A percentile compares a stretch with the other conserved stretches of the same genome.
phyloP scores from a whole-genome alignment of 1,140 invertebrate genomes.

The Mercenaria mercenaria region DNA sequence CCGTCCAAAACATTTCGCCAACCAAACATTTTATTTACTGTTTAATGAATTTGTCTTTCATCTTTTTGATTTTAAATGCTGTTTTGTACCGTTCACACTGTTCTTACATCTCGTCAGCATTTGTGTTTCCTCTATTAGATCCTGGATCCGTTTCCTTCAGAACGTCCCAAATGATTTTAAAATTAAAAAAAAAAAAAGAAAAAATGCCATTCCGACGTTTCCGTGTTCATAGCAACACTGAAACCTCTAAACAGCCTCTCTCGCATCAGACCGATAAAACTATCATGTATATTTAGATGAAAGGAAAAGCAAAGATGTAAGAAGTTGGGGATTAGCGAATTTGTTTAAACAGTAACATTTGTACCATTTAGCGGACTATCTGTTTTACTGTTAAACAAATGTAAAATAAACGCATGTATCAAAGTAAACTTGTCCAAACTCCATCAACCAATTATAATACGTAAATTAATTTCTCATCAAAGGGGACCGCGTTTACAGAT shows the following conservation, averaged over 20 bases:
- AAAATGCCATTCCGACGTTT: neutral
- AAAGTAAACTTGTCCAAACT: slow-evolving; percentile 38
- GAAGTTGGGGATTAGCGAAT: slow-evolving; percentile 36
- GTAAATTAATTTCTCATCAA: slow-evolving; percentile 63
- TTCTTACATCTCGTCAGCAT: neutral
- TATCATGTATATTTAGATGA: slow-evolving; percentile 59
- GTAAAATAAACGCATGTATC: slow-evolving; percentile 59
- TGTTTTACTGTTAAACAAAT: slow-evolving; percentile 58
- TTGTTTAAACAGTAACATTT: slow-evolving; percentile 65
- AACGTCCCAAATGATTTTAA: neutral
- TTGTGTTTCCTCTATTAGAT: neutral
- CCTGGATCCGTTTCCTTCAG: neutral
- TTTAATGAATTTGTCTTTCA: neutral
- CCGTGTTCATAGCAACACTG: neutral
- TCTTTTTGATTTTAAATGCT: neutral
- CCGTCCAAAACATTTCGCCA: no score
- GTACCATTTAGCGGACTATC: slow-evolving; percentile 54
- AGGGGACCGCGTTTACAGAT: slow-evolving; percentile 15
- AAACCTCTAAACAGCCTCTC: slow-evolving; percentile 25
- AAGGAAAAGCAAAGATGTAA: slow-evolving; percentile 51
- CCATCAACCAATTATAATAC: slow-evolving; percentile 54
- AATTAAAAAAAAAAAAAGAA: neutral
- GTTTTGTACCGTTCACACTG: neutral
- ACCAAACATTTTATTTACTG: no score
- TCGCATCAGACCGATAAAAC: slow-evolving; percentile 28